Evolutionary conservation across 1,140 invertebrate species (phyloP).

Genomic region (Coptotermes formosanus): DNA sequence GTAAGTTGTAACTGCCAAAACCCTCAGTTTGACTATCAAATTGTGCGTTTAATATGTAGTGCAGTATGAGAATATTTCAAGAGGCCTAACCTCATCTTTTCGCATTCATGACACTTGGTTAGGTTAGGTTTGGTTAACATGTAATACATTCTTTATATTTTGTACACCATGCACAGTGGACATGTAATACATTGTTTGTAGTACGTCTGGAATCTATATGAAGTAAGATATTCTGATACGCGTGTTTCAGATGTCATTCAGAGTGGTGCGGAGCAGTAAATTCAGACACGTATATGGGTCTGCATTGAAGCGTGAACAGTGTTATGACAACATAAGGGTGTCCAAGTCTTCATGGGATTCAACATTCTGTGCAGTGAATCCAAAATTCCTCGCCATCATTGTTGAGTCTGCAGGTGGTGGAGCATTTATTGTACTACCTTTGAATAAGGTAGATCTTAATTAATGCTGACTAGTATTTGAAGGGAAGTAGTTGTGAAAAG

Average conservation of each 20-base stretch:
- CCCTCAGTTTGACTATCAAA: background rate
- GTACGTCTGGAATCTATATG: background rate
- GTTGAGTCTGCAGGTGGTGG: constrained; percentile 98
- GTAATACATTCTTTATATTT: background rate
- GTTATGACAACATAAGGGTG: constrained; percentile 98
- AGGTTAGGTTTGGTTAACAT: background rate
- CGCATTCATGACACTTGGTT: background rate
- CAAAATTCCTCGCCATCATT: constrained; percentile 98
- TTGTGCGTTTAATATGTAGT: background rate
- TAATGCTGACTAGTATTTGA: no score
- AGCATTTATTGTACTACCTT: constrained; percentile 95
- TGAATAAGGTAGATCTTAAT: constrained; percentile 77
- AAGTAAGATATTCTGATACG: background rate
- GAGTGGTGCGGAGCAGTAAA: constrained; percentile 90
- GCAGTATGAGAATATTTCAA: background rate
- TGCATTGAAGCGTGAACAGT: constrained; percentile 93
- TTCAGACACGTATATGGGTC: constrained; percentile 99
- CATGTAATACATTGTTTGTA: background rate
- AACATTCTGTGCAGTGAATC: constrained; percentile 98
- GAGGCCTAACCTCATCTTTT: background rate
- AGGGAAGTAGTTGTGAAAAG: background rate
- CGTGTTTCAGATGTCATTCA: constrained; percentile 31
- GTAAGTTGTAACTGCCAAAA: background rate
- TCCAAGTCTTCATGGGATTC: constrained; percentile 99
- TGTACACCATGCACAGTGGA: no score